phyloP scores from a whole-genome alignment of 2,113 vertebrate species.

The Syngnathus scovelli region DNA sequence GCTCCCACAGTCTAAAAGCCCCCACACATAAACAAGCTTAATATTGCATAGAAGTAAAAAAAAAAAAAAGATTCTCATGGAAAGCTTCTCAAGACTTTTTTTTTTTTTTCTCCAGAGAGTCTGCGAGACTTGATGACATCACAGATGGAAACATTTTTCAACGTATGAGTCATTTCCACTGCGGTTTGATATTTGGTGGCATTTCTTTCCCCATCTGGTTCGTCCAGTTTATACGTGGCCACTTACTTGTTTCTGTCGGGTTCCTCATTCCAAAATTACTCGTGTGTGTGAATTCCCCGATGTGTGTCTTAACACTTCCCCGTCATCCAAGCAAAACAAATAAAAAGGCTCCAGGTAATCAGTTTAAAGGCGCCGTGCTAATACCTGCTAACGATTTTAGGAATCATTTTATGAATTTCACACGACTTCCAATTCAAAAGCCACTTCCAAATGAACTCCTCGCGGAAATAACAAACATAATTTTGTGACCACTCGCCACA shows the following conservation, averaged over 20 bases:
- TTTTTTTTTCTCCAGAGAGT: neutral
- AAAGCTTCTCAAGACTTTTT: constrained; percentile 4
- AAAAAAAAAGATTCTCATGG: constrained; percentile 11
- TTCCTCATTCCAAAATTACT: constrained; percentile 2
- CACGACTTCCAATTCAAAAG: too few species aligned
- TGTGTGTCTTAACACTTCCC: constrained; percentile 24
- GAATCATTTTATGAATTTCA: too few species aligned
- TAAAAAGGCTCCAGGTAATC: neutral
- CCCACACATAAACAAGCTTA: constrained; percentile 10
- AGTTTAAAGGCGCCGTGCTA: neutral
- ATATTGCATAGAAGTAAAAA: constrained; percentile 5
- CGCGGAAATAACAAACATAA: neutral
- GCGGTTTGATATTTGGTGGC: neutral
- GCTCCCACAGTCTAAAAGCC: constrained; percentile 11
- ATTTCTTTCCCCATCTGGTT: constrained; percentile 5
- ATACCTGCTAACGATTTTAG: too few species aligned
- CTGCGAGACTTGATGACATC: constrained; percentile 13
- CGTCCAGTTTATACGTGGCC: constrained; percentile 1
- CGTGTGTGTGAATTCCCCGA: constrained; percentile 13
- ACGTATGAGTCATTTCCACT: constrained; percentile 23
- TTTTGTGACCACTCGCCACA: neutral
- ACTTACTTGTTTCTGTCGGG: neutral
- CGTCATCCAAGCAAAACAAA: constrained; percentile 25
- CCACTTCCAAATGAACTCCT: neutral
- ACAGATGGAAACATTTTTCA: constrained; percentile 18